These are phyloP conservation scores for Aspidoscelis tigris DNA, from an alignment of 2,113 vertebrate species.

Conservation along the genomic window DNA sequence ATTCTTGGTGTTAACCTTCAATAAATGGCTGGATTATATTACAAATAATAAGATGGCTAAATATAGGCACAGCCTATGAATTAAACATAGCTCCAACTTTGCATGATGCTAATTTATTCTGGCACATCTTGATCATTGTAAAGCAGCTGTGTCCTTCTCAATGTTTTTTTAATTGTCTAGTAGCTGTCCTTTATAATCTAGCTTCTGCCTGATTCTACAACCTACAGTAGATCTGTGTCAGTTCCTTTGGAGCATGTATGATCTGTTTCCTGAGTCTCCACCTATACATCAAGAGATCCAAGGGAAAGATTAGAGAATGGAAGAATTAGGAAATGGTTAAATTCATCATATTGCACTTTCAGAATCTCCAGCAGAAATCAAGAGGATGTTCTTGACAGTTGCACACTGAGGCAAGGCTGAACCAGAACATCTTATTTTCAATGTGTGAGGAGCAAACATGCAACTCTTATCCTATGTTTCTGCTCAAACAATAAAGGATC, in stretches of 20 bases:
- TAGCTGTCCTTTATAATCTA: slow-evolving; percentile 62
- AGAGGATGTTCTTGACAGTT: not conserved
- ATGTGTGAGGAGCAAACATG: too few species aligned
- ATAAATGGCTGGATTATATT: slow-evolving; percentile 68
- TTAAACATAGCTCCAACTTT: slow-evolving; percentile 71
- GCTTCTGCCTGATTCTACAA: slow-evolving; percentile 52
- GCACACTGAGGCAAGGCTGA: not conserved
- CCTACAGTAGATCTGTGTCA: slow-evolving; percentile 37
- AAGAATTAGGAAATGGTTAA: not conserved
- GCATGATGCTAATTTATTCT: slow-evolving; percentile 72
- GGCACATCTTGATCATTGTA: slow-evolving; percentile 60
- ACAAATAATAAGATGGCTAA: slow-evolving; percentile 67
- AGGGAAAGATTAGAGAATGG: not conserved
- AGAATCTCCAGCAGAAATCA: slow-evolving; percentile 27
- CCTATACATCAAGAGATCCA: not conserved
- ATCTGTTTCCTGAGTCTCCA: not conserved
- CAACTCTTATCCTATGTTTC: too few species aligned
- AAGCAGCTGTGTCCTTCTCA: slow-evolving; percentile 61
- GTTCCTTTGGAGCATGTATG: not conserved
- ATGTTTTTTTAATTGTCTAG: slow-evolving; percentile 64
- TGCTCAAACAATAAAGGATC: not conserved
- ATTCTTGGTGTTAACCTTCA: slow-evolving; percentile 69
- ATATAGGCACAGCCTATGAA: slow-evolving; percentile 70
- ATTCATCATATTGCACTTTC: not conserved
- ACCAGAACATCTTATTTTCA: not conserved